These are phyloP conservation scores for Oscheius onirici DNA, from an alignment of 2,888 invertebrate species.

Conservation along the genomic window DNA sequence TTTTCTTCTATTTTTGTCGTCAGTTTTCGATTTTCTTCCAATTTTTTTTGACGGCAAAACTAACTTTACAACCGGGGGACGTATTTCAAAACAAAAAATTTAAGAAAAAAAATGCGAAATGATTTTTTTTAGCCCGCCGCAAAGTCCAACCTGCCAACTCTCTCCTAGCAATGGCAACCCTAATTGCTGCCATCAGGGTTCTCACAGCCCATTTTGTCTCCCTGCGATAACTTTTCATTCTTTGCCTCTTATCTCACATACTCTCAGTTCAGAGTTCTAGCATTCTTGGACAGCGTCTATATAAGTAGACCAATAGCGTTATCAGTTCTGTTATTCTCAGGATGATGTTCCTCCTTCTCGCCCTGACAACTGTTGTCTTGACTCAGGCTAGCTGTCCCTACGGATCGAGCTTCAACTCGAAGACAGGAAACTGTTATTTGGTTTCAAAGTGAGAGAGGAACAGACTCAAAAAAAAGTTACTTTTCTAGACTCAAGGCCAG, in stretches of 20 bases:
- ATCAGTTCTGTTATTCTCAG: background rate
- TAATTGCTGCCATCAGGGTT: background rate
- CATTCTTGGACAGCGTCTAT: background rate
- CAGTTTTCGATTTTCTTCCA: no score
- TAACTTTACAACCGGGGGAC: no score
- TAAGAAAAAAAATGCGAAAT: no score
- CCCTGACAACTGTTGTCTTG: background rate
- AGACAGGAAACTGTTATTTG: conserved; percentile 1
- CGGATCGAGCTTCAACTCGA: background rate
- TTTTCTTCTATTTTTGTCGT: no score
- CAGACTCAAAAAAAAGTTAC: conserved; percentile 36
- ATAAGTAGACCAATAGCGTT: background rate
- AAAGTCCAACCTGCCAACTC: no score
- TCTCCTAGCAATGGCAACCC: no score
- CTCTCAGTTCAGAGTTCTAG: background rate
- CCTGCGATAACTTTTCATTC: background rate
- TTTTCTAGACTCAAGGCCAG: conserved; percentile 3
- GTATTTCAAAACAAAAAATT: no score
- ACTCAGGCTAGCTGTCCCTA: conserved; percentile 10
- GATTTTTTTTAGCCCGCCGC: no score
- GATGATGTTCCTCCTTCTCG: background rate
- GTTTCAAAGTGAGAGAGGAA: conserved; percentile 4
- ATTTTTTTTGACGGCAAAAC: no score
- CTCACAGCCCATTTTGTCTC: background rate
- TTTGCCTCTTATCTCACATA: background rate